A percentile compares a stretch with the other conserved stretches of the same genome.
Evolutionary conservation across 1,140 invertebrate species (phyloP).

Genomic region (Phthorimaea operculella): DNA sequence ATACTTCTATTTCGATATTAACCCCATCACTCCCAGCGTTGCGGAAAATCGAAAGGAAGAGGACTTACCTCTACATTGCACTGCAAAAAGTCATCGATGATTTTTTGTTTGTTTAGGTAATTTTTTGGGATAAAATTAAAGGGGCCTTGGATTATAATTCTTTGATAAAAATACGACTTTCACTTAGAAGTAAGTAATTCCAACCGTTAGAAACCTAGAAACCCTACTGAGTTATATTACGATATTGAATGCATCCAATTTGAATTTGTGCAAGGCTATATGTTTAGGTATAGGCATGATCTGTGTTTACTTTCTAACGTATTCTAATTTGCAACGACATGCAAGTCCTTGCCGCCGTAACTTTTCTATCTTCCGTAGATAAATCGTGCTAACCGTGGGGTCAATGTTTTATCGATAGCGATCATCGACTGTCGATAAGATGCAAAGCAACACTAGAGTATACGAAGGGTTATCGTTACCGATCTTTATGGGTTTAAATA

Average conservation of each 20-base stretch:
- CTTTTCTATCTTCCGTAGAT: conserved; percentile 16
- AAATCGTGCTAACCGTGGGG: conserved; percentile 43
- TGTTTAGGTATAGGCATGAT: neutral
- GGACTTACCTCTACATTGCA: no score
- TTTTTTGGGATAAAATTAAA: neutral
- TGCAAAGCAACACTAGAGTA: neutral
- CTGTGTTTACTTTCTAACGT: conserved; percentile 17
- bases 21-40: no score
- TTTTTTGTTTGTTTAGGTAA: no score
- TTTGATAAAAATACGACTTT: neutral
- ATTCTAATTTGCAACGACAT: conserved; percentile 37
- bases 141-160: neutral
- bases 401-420: conserved; percentile 37
- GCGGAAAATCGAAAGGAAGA: no score
- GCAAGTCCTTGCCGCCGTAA: conserved; percentile 21
- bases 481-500: conserved; percentile 46
- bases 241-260: neutral
- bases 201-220: no score
- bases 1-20: no score
- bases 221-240: neutral
- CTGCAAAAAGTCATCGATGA: no score
- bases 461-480: conserved; percentile 36
- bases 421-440: conserved; percentile 44
- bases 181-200: neutral
- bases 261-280: neutral